Evolutionary conservation across 2,113 vertebrate genomes (phyloP).

Genomic region (Taxidea taxus): DNA sequence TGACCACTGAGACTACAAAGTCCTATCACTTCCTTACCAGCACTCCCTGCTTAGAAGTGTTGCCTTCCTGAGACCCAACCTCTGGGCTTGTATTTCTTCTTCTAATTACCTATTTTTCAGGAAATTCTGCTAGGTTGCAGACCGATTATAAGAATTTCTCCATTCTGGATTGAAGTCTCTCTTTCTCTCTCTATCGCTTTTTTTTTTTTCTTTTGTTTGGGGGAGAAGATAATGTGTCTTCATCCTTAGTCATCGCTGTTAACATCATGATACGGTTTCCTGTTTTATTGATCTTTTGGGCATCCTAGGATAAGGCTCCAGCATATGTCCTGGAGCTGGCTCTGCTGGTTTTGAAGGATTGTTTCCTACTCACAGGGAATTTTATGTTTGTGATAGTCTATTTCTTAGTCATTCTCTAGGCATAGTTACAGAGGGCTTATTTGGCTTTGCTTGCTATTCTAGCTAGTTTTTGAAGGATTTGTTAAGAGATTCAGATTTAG

Average conservation of each 20-base stretch:
- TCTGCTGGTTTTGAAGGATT: background rate
- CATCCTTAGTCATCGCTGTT: background rate
- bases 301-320: background rate
- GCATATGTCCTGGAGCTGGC: background rate
- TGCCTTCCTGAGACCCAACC: background rate
- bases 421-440: background rate
- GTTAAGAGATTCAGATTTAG: background rate
- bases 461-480: background rate
- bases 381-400: background rate
- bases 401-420: background rate
- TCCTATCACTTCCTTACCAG: background rate
- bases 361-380: background rate
- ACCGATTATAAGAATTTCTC: background rate
- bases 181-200: background rate
- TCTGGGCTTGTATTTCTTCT: background rate
- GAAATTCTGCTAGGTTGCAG: background rate
- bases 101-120: background rate
- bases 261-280: background rate
- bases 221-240: background rate
- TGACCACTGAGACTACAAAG: background rate
- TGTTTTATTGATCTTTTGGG: background rate
- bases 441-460: background rate
- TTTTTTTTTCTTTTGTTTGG: no score
- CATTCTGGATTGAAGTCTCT: background rate
- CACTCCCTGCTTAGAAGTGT: background rate